Base-by-base conservation (phyloP, 2,113 vertebrate species). In the Sebastes fasciatus region DNA sequence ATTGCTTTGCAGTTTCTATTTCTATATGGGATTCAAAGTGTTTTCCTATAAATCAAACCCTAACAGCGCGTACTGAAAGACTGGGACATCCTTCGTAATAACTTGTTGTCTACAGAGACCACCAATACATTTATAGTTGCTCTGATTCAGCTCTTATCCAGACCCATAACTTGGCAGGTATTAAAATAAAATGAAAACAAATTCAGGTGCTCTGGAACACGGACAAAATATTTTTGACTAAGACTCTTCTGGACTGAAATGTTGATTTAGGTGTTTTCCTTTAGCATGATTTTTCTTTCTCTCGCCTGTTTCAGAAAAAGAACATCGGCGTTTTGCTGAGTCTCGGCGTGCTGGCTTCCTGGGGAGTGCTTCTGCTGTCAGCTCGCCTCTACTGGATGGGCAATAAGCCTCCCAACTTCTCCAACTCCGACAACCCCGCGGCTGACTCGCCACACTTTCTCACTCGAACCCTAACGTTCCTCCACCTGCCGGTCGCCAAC, bases 341-440 rank as follows among this genome's bases (percentile, higher is more conserved):
- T 85, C 89, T 98, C 57, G 94, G 94, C 67, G 91, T 96, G 57
- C 91, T 99, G 92, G 96, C 94, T 21, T 95, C 90, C 82, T 99
- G 98, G 97, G 98, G 98, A 55, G 92, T 94, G 75, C 80, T 96
- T 4, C 95, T 99, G 75, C 94, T 99, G 85, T 96, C 96, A 9
- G 93, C 94, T 78, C 98, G 98, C 48, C 95, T 99, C n/a, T 99
- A 98, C 95, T 99, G 98, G 98, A 99, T 99, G 98, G 98, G 98
- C 83, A 99, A 97, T 88, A 99, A 96, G 82, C 98, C 98, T 64
- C 98, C 98, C 23, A 99, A 98, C 91, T 99, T 99, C 93, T 99
- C 98, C 92, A 99, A 99, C 94, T 99, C 98, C 0, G 98, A 99
- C 94, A 99, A 99, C 93, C 98, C 98, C 4, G 97, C 98, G 7